Conservation (phyloP, 2,113 vertebrate species). For the Oryzias javanicus region DNA sequence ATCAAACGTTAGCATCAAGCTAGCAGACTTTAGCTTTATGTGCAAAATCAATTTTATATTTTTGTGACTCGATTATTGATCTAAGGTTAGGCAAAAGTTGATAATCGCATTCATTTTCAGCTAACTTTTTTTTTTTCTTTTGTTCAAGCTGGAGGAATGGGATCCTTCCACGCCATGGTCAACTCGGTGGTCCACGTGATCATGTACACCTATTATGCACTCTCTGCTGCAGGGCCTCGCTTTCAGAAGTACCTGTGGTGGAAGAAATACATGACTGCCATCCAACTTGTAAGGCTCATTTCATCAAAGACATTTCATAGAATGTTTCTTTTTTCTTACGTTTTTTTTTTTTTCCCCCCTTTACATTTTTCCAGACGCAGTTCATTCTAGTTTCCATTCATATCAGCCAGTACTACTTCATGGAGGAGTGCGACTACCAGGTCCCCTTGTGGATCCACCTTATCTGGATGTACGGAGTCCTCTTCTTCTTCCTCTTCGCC, state of each 20-base stretch:
- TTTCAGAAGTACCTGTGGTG: conserved; percentile 97
- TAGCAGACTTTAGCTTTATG: too few species aligned
- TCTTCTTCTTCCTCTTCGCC: conserved; percentile 96
- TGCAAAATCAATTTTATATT: too few species aligned
- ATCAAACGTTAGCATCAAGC: too few species aligned
- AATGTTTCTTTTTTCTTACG: not conserved
- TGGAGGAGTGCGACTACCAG: conserved; percentile 90
- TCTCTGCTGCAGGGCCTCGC: conserved; percentile 90
- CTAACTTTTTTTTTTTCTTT: not conserved
- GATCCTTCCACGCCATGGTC: conserved; percentile 92
- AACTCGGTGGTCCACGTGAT: conserved; percentile 90
- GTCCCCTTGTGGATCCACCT: conserved; percentile 92
- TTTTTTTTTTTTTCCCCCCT: not conserved
- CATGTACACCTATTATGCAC: conserved; percentile 95
- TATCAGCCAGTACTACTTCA: conserved; percentile 97
- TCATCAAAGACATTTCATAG: too few species aligned
- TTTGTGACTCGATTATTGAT: too few species aligned
- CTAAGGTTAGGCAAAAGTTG: not conserved
- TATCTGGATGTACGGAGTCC: conserved; percentile 93
- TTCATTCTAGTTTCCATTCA: conserved; percentile 92
- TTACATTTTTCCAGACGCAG: conserved; percentile 78
- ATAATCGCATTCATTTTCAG: not conserved
- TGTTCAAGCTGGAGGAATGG: conserved; percentile 86
- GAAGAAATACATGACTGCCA: conserved; percentile 97
- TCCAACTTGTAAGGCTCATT: conserved; percentile 87